Conservation (phyloP, 2,888 invertebrate species). For the Oscheius sp. region DNA sequence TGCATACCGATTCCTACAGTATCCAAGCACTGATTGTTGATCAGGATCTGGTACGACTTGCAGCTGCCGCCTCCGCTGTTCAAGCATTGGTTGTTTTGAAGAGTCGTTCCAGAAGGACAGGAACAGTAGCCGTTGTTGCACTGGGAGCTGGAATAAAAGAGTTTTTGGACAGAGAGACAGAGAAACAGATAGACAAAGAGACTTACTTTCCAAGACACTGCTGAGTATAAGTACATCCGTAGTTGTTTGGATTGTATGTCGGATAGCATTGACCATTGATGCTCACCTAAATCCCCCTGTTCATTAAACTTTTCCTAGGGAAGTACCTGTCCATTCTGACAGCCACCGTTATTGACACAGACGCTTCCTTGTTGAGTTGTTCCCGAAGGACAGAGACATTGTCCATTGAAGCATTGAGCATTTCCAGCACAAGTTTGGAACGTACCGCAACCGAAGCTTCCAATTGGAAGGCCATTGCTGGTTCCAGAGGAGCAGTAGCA, state of each 20-base stretch:
- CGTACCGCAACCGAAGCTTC: constrained; percentile 49
- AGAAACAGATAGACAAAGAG: not conserved
- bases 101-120: constrained; percentile 4
- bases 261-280: not conserved
- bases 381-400: constrained; percentile 12
- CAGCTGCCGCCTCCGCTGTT: not conserved
- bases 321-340: no score
- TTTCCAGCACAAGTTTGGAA: constrained; percentile 54
- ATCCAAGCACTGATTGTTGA: constrained; percentile 28
- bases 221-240: constrained; percentile 10
- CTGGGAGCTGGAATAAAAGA: not conserved
- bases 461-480: constrained; percentile 45
- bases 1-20: constrained; percentile 17
- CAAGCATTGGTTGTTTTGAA: constrained; percentile 6
- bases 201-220: constrained; percentile 25
- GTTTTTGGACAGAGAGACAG: not conserved
- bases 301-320: not conserved
- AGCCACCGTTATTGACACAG: not conserved
- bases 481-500: constrained; percentile 15
- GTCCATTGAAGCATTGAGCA: constrained; percentile 13
- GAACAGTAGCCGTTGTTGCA: not conserved
- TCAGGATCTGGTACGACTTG: constrained; percentile 22
- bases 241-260: not conserved
- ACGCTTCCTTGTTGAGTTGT: not conserved
- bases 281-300: not conserved